phyloP scores from a whole-genome alignment of 2,888 invertebrate species.

The Ceriagrion tenellum region DNA sequence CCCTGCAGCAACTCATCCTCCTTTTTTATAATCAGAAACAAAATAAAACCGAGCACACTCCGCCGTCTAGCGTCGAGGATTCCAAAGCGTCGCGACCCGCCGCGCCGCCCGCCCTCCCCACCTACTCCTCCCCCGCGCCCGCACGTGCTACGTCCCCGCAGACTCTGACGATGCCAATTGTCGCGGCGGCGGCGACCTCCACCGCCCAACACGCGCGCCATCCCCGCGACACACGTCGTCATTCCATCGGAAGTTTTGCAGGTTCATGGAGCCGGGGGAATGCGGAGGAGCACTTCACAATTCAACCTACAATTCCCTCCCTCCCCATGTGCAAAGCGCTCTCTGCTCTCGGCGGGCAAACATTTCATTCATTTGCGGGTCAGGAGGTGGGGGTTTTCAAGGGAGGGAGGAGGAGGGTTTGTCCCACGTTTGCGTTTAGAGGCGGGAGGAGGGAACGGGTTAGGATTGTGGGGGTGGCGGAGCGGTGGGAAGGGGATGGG shows the following conservation, averaged over 20 bases:
- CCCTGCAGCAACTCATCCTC: too few relatives aligned
- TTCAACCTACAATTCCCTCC: conserved; percentile 1
- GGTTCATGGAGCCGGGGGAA: conserved; percentile 35
- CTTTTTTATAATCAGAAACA: too few relatives aligned
- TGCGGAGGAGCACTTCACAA: conserved; percentile 46
- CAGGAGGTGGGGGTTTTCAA: too few relatives aligned
- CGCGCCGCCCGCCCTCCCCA: neutral
- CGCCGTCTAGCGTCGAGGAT: neutral
- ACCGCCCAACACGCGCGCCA: neutral
- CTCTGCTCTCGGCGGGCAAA: conserved; percentile 23
- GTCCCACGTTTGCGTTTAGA: neutral
- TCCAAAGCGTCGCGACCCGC: neutral
- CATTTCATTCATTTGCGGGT: conserved; percentile 58
- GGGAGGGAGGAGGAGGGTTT: neutral
- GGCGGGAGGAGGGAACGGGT: neutral
- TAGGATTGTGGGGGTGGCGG: too few relatives aligned
- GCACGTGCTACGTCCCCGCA: neutral
- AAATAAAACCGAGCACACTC: too few relatives aligned
- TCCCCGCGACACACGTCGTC: neutral
- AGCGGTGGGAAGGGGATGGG: neutral
- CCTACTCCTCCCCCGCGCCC: neutral
- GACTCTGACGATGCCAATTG: conserved; percentile 6
- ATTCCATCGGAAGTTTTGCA: conserved; percentile 60
- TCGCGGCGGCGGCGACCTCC: neutral
- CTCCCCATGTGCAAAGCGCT: too few relatives aligned